These are phyloP conservation scores for Calonectris borealis DNA, from an alignment of 2,113 vertebrate species.

Conservation along the genomic window DNA sequence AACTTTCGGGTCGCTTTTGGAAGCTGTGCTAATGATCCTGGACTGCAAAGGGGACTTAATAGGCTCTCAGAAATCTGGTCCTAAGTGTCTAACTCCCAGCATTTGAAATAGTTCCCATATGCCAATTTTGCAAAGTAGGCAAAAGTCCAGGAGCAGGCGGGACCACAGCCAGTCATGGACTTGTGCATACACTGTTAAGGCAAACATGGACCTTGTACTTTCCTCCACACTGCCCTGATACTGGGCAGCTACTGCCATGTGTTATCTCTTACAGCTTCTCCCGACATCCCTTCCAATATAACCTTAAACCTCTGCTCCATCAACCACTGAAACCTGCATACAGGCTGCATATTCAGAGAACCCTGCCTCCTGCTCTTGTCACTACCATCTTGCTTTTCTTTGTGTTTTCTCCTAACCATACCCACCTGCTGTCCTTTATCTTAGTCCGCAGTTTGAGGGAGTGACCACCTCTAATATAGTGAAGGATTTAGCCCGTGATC, in stretches of 20 bases:
- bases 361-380: neutral
- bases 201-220: neutral
- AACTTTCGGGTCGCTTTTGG: neutral
- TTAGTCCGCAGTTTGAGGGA: neutral
- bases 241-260: neutral
- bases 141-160: neutral
- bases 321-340: neutral
- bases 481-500: neutral
- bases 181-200: neutral
- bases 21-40: neutral
- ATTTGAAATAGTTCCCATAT: neutral
- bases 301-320: neutral
- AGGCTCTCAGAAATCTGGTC: neutral
- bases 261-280: neutral
- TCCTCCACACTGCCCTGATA: neutral
- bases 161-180: neutral
- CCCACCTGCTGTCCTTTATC: neutral
- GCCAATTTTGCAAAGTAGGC: neutral
- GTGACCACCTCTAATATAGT: neutral
- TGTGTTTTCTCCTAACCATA: neutral
- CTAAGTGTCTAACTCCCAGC: neutral
- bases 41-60: neutral
- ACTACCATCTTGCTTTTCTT: neutral
- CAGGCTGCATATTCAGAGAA: neutral
- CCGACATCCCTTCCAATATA: neutral